Base-by-base conservation (phyloP, 1,140 invertebrate species). In the Hyphantria cunea region DNA sequence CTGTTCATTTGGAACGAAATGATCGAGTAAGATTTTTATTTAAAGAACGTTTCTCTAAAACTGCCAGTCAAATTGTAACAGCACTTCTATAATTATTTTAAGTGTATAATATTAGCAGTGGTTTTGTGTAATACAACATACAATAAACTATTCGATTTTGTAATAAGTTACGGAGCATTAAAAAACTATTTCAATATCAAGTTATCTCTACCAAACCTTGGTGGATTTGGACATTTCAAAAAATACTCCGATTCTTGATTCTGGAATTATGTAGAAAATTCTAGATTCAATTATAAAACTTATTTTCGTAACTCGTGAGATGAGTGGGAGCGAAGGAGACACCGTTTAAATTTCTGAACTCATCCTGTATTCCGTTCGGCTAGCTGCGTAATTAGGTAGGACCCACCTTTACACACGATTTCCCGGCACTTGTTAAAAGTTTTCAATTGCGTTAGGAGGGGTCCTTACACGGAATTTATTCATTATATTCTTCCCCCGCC, bases 361-460 rank as follows among this genome's bases (percentile, higher is more conserved):
- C 80, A 87, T 90, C 78, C 45, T 50, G 83, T 83, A 86, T 90
- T 88, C 86, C 62, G 72, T 74, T 59, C 77, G 72, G 71, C 76
- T 74, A 73, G 62, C 70, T 62, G 54, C 76, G 68, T 89, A 90
- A 89, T 90, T 88, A 88, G 81, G 79, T 80, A 71, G 58, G 76
- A 72, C 74, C 82, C 80, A 89, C 86, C 86, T 90, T 90, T 82
- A 87, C 88, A 89, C 85, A 86, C 88, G 88, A 89, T 88, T 90
- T 88, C 85, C 82, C 79, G 79, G 79, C 84, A 88, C 88, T 90
- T 86, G 86, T 89, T 89, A 89, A 89, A 90, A 90, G 88, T 90
- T 90, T 89, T 89, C 88, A 90, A 90, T 90, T 90, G 86, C 88
- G 80, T 90, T 89, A 89, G 68, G 72, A 80, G 74, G 73, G 73